Percentiles rank a stretch among this genome's conserved stretches.
Conservation (phyloP, 2,888 invertebrate genomes). For the Hybos culiciformis region DNA sequence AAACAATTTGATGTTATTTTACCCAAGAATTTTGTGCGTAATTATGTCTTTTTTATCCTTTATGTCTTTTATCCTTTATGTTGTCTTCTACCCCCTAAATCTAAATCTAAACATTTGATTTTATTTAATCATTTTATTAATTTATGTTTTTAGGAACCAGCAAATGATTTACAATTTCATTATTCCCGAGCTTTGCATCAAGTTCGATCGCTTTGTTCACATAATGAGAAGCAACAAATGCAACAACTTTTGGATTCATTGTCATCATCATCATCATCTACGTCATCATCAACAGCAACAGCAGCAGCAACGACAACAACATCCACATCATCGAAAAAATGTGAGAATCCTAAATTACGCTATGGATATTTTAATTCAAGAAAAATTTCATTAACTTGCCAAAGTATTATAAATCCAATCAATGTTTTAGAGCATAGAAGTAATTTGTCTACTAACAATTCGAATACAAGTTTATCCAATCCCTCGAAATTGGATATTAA, state of each 20-base stretch:
- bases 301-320: conserved; percentile 13
- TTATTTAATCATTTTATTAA: neutral
- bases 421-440: neutral
- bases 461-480: conserved; percentile 19
- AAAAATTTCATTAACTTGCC: conserved; percentile 61
- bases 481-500: conserved; percentile 28
- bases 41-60: no score
- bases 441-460: neutral
- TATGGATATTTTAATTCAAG: conserved; percentile 37
- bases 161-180: conserved; percentile 31
- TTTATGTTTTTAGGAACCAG: conserved; percentile 13
- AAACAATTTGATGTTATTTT: no score
- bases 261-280: conserved; percentile 13
- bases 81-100: no score
- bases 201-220: conserved; percentile 44
- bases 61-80: no score
- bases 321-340: conserved; percentile 9
- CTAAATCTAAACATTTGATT: no score
- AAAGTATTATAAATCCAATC: conserved; percentile 34
- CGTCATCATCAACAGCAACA: conserved; percentile 22
- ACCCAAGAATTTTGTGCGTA: no score
- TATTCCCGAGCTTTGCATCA: conserved; percentile 40
- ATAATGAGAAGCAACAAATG: conserved; percentile 41
- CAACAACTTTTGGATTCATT: conserved; percentile 15
- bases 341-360: conserved; percentile 19